Percentiles rank a stretch among this genome's conserved stretches.
Conservation (phyloP, 2,797 vertebrate species). For the Argya squamiceps region DNA sequence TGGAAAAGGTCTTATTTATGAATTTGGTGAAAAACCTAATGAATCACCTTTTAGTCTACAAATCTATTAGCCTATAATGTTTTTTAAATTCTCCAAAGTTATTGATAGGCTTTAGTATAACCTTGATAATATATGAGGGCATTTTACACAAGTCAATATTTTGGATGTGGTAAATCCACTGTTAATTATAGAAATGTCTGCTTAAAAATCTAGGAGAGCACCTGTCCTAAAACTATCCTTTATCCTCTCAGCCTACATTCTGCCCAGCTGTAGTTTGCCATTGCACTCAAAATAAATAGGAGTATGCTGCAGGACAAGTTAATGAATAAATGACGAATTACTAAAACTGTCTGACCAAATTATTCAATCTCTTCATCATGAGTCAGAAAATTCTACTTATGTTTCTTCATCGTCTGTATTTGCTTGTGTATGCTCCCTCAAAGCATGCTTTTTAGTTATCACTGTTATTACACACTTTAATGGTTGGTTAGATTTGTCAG, state of each 20-base stretch:
- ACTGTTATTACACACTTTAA: neutral
- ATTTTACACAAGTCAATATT: neutral
- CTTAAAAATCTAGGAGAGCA: constrained; percentile 39
- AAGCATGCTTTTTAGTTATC: neutral
- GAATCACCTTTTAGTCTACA: constrained; percentile 11
- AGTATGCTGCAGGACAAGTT: constrained; percentile 6
- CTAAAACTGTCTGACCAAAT: constrained; percentile 44
- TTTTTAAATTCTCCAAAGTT: neutral
- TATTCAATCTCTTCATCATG: constrained; percentile 30
- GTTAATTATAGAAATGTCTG: constrained; percentile 36
- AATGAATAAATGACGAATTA: constrained; percentile 66
- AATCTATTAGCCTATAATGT: neutral
- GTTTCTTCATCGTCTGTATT: constrained; percentile 4
- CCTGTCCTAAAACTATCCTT: constrained; percentile 67
- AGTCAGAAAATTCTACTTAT: constrained; percentile 30
- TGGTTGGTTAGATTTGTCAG: constrained; percentile 15
- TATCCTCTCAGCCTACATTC: neutral
- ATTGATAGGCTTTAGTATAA: constrained; percentile 1
- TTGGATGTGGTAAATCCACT: constrained; percentile 20
- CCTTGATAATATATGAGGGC: neutral
- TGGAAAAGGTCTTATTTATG: constrained; percentile 62
- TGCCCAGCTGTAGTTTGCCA: constrained; percentile 18
- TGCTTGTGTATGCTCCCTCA: neutral
- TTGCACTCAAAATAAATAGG: constrained; percentile 1
- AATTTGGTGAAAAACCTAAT: constrained; percentile 63